These are phyloP conservation scores for Lepidochitona cinerea DNA, from an alignment of 2,888 invertebrate species.

Conservation along the genomic window DNA sequence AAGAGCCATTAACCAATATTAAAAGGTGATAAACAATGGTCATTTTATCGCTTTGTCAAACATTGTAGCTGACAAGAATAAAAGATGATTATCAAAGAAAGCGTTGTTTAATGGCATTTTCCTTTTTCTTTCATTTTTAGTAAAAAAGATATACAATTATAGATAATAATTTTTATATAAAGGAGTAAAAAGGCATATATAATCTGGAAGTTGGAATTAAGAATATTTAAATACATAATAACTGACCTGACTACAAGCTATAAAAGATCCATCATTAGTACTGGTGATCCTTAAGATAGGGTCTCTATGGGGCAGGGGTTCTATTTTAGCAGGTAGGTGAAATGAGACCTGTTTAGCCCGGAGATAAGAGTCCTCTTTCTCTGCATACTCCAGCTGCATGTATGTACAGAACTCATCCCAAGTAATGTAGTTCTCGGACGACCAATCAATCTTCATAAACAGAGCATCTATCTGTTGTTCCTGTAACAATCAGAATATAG, in stretches of 20 bases:
- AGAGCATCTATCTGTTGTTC: conserved; percentile 67
- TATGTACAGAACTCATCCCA: conserved; percentile 72
- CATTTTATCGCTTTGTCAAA: too few species aligned
- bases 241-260: conserved; percentile 65
- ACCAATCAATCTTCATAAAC: conserved; percentile 71
- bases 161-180: too few species aligned
- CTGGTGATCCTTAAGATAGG: conserved; percentile 65
- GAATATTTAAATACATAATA: too few species aligned
- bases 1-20: too few species aligned
- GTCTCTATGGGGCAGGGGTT: conserved; percentile 67
- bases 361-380: conserved; percentile 69
- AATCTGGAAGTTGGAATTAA: too few species aligned
- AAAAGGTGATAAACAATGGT: too few species aligned
- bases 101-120: too few species aligned
- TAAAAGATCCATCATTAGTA: conserved; percentile 66
- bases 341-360: conserved; percentile 67
- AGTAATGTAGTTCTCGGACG: conserved; percentile 67
- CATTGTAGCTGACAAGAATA: too few species aligned
- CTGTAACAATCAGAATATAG: conserved; percentile 43
- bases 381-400: conserved; percentile 71
- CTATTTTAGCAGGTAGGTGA: conserved; percentile 66
- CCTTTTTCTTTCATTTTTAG: too few species aligned
- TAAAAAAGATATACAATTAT: too few species aligned
- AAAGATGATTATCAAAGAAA: too few species aligned
- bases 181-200: too few species aligned